phyloP scores from a whole-genome alignment of 2,113 vertebrate genomes.

The Himantopus leucocephalus region DNA sequence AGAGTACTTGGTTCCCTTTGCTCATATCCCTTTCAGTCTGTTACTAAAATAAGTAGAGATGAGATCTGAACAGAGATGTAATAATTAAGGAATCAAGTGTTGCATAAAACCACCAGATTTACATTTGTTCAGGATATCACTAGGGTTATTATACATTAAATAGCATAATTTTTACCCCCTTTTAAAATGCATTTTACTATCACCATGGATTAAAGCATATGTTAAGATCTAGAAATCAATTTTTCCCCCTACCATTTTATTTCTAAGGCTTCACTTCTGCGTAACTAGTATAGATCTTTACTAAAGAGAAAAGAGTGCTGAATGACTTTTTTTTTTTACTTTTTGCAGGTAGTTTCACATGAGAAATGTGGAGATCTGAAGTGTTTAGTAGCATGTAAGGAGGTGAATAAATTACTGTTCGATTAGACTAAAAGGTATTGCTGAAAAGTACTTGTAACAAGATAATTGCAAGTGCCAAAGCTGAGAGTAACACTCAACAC shows the following conservation, averaged over 20 bases:
- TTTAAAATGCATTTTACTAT: constrained; percentile 11
- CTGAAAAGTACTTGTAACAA: constrained; percentile 54
- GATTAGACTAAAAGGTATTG: constrained; percentile 70
- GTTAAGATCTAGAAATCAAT: neutral
- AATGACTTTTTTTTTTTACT: neutral
- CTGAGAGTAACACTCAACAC: constrained; percentile 49
- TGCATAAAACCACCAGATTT: neutral
- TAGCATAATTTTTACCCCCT: neutral
- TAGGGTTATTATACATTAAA: constrained; percentile 21
- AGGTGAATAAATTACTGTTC: constrained; percentile 54
- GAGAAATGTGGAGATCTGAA: constrained; percentile 27
- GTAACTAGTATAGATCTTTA: neutral
- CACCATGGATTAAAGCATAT: constrained; percentile 2
- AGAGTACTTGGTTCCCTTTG: neutral
- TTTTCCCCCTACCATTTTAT: neutral
- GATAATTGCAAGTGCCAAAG: constrained; percentile 60
- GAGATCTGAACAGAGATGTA: neutral
- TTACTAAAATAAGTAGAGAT: neutral
- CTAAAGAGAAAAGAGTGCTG: neutral
- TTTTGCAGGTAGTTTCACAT: neutral
- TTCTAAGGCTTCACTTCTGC: neutral
- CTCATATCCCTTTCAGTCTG: neutral
- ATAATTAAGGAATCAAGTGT: neutral
- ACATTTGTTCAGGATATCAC: constrained; percentile 2
- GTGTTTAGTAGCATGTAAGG: constrained; percentile 20